Evolutionary conservation across 2,888 invertebrate species (phyloP), one percentile per base, ranked within the genome.

Genomic region (Scrobipalpa costella): DNA sequence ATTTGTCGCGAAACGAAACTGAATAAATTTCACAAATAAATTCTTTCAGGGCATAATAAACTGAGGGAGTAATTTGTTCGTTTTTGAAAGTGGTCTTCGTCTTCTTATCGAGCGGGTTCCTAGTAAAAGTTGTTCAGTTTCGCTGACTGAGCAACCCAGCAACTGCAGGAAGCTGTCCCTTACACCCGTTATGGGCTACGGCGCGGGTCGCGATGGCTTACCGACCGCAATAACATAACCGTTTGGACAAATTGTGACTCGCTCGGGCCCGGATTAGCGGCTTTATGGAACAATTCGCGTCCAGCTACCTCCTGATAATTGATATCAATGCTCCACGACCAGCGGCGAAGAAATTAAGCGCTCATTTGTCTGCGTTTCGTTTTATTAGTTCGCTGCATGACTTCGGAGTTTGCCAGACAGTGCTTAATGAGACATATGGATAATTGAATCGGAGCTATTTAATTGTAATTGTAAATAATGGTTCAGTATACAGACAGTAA

Each of bases 141-240:
- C n/a, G n/a, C n/a, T n/a, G n/a, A n/a, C n/a, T n/a, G n/a, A n/a
- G n/a, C n/a, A n/a, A n/a, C n/a, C n/a, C n/a, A n/a, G n/a, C n/a
- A n/a, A n/a, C n/a, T n/a, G n/a, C n/a, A n/a, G n/a, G n/a, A n/a
- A n/a, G n/a, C n/a, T n/a, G n/a, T n/a, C n/a, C n/a, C n/a, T n/a
- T n/a, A n/a, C n/a, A n/a, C n/a, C n/a, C n/a, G n/a, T n/a, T n/a
- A n/a, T n/a, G n/a, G n/a, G n/a, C n/a, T n/a, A n/a, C n/a, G 27
- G 27, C 27, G 44, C 60, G 60, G 60, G 78, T 73, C 71, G 72
- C 52, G 73, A 78, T 78, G 78, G 86, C 86, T 88, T 88, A 84
- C 83, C 74, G 80, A 81, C 88, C 86, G 88, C 88, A 88, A 87
- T 90, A 90, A 90, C 90, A 90, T 90, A 90, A 90, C 90, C 88